Percentiles rank a stretch among this genome's conserved stretches.
phyloP scores from a whole-genome alignment of 2,113 vertebrate species.

The Alexandromys fortis region DNA sequence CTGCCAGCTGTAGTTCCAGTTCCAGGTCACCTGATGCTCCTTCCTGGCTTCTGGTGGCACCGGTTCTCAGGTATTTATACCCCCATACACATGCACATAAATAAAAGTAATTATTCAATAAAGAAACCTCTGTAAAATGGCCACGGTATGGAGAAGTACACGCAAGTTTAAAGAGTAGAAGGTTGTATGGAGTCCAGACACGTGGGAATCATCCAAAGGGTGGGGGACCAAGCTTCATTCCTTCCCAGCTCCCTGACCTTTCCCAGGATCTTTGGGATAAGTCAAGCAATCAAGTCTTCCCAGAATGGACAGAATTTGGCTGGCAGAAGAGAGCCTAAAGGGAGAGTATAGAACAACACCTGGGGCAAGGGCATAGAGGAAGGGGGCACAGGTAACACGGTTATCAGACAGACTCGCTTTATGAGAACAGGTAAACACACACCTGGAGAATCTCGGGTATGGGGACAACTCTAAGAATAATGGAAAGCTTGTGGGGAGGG shows the following conservation, averaged over 20 bases:
- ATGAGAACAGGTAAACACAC: neutral
- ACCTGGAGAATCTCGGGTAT: neutral
- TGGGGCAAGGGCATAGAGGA: neutral
- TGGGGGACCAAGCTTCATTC: neutral
- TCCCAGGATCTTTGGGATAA: neutral
- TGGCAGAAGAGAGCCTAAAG: neutral
- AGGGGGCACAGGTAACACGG: rapidly evolving
- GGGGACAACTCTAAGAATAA: neutral
- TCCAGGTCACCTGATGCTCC: neutral
- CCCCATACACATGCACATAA: neutral
- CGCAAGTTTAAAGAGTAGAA: neutral
- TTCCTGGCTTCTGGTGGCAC: neutral
- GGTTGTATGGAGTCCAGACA: neutral
- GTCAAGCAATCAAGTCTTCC: neutral
- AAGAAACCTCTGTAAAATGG: neutral
- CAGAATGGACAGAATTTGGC: neutral
- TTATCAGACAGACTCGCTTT: neutral
- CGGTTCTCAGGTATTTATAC: neutral
- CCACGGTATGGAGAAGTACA: neutral
- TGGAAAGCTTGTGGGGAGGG: neutral
- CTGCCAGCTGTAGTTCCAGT: neutral
- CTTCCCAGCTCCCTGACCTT: neutral
- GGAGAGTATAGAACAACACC: neutral
- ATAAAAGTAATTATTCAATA: neutral
- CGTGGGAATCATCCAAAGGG: neutral